Base-by-base conservation (phyloP, 2,797 vertebrate genomes). In the Bovichtus diacanthus region DNA sequence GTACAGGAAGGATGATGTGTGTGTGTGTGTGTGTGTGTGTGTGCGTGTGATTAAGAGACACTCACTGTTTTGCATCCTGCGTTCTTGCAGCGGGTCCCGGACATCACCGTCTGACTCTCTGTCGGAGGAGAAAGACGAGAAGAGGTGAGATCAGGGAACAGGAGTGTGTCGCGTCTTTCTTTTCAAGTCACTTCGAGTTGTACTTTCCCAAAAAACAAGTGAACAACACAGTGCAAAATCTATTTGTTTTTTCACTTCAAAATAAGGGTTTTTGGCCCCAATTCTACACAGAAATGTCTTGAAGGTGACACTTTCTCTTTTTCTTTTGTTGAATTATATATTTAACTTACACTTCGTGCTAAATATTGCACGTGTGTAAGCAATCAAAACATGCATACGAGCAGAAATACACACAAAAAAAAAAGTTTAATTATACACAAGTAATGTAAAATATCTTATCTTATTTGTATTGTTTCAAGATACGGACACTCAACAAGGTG, bases 41-140 rank as follows among this genome's bases (percentile, higher is more conserved):
- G 49, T 36, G 51, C 31, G 49, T 50, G 49, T 50, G 49, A 74
- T 2, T 16, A 61, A 54, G 5, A 80, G 16, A 74, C 38, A 96
- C 97, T 92, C 87, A 98, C 97, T 23, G 84, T 93, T 91, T 96
- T 97, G 88, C 98, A 99, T 82, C 96, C 96, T 34, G 96, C 2
- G 0, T 98, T 98, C 91, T 97, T 98, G 94, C 98, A 99, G 60
- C 82, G 89, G 2, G 96, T 97, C 58, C 96, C 96, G 0, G 56
- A 64, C 21, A 88, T 80, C 39, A 94, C 81, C 2, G 11, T 31
- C 87, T 90, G 53, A 16, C 74, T 91, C 68, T 95, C 94, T 94
- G 88, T 60, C 43, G 73, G 78, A 80, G 49, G 71, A 72, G 13
- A 83, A 70, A 29, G 7, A 34, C n/a, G 19, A 2, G 9, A 25